Conservation (phyloP, 2,113 vertebrate species). For the Chaenogobius annularis region DNA sequence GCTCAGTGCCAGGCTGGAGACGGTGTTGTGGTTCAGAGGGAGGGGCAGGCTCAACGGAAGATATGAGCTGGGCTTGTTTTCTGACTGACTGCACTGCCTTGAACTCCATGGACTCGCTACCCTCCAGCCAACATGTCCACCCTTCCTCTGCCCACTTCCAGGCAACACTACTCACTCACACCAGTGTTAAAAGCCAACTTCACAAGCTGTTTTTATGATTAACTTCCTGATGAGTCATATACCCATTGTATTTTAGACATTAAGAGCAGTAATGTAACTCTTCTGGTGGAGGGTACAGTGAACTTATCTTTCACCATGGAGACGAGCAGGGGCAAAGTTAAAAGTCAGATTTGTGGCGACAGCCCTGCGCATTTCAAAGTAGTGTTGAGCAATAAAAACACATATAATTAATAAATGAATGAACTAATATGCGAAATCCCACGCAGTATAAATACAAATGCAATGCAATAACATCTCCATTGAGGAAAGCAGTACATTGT, state of each 20-base stretch:
- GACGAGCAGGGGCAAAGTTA: no score
- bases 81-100: slow-evolving; percentile 29
- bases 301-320: no score
- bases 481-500: no score
- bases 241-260: neutral
- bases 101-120: slow-evolving; percentile 5
- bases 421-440: no score
- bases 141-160: slow-evolving; percentile 23
- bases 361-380: no score
- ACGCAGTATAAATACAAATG: no score
- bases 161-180: slow-evolving; percentile 9
- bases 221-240: slow-evolving; percentile 18
- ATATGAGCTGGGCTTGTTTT: slow-evolving; percentile 30
- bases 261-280: neutral
- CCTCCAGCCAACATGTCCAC: neutral
- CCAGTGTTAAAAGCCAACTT: neutral
- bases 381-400: no score
- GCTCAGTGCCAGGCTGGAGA: slow-evolving; percentile 9
- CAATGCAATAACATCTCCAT: no score
- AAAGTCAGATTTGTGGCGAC: no score
- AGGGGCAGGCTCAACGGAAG: slow-evolving; percentile 27
- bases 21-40: slow-evolving; percentile 1
- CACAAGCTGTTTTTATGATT: neutral
- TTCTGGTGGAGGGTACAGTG: neutral
- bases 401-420: no score